Percentiles rank a stretch among this genome's conserved stretches.
Evolutionary conservation across 2,888 invertebrate genomes (phyloP).

Genomic region (Drosophila recens): DNA sequence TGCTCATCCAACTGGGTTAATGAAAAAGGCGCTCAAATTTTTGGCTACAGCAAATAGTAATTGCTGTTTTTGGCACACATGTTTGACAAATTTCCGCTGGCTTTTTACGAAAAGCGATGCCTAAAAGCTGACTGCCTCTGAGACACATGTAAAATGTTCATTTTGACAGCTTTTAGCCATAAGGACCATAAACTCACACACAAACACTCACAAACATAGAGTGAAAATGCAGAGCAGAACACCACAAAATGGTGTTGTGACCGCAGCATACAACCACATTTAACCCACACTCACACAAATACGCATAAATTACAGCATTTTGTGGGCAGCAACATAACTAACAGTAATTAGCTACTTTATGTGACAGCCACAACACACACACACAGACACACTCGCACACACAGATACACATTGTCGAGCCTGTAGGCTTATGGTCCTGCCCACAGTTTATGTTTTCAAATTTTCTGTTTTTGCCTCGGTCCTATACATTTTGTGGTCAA

Average conservation of each 20-base stretch:
- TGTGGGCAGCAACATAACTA: slow-evolving; percentile 78
- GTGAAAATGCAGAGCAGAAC: slow-evolving; percentile 21
- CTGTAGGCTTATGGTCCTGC: slow-evolving; percentile 10
- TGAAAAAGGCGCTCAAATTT: slow-evolving; percentile 32
- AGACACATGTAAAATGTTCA: slow-evolving; percentile 50
- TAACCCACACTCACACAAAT: slow-evolving; percentile 40
- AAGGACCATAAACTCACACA: slow-evolving; percentile 18
- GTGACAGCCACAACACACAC: slow-evolving; percentile 55
- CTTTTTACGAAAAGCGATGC: neutral
- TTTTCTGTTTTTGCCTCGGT: slow-evolving; percentile 35
- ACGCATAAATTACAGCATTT: slow-evolving; percentile 69
- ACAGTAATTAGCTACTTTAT: slow-evolving; percentile 79
- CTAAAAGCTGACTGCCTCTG: slow-evolving; percentile 7
- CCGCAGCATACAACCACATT: slow-evolving; percentile 37
- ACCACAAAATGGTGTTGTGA: slow-evolving; percentile 51
- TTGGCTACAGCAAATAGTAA: slow-evolving; percentile 18
- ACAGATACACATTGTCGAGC: slow-evolving; percentile 19
- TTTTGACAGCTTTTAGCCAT: slow-evolving; percentile 53
- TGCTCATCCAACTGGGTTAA: slow-evolving; percentile 36
- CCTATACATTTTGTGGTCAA: slow-evolving; percentile 63
- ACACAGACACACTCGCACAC: slow-evolving; percentile 14
- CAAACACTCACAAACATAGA: slow-evolving; percentile 12
- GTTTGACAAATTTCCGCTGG: slow-evolving; percentile 27
- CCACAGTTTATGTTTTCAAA: slow-evolving; percentile 61
- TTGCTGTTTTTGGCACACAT: slow-evolving; percentile 21